Base-by-base conservation (phyloP, 1,140 invertebrate species). In the Geopemphigus sp. region DNA sequence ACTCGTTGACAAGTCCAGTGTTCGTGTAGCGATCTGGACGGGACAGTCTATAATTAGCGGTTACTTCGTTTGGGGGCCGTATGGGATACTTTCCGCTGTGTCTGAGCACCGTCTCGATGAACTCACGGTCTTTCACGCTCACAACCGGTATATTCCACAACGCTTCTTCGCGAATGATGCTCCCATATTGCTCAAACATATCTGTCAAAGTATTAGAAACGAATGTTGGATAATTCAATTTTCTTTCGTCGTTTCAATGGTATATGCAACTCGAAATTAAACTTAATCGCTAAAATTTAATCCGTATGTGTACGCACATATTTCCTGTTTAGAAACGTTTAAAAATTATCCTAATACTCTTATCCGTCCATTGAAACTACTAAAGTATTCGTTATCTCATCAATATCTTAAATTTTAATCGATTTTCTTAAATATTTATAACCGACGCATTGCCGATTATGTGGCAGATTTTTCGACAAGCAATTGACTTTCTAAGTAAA, bases 1-100 rank as follows among this genome's bases (percentile, higher is more conserved):
- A 93, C 90, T 94, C 93, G 85, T 94, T 94, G 17, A 92, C 91
- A 53, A 95, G 88, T 81, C 94, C 94, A 47, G 91, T 88, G 83
- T 90, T 92, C 24, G 92, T 90, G 84, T 94, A 95, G 84, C 91
- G 88, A 85, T 95, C 93, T 0, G 89, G 91, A 17, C 91, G 87
- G n/a, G 88, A 89, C 47, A 86, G 87, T 22, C 94, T 88, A 84
- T 95, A 95, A 83, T 91, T 87, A 12, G 91, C 90, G 56, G 94
- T 90, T 72, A 94, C 92, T 85, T 94, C 92, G 4, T 94, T 94
- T 29, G 93, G 92, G 32, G 94, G 93, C 45, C 95, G 87, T 81
- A 92, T 88, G 0, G 95, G 94, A 84, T 90, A 92, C 83, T 90
- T 90, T 50, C 91, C 91, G 1, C 88, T 88, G 47, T 89, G 88